A percentile compares a stretch with the other conserved stretches of the same genome.
phyloP scores from a whole-genome alignment of 2,888 invertebrate genomes.

The Beris morrisii region DNA sequence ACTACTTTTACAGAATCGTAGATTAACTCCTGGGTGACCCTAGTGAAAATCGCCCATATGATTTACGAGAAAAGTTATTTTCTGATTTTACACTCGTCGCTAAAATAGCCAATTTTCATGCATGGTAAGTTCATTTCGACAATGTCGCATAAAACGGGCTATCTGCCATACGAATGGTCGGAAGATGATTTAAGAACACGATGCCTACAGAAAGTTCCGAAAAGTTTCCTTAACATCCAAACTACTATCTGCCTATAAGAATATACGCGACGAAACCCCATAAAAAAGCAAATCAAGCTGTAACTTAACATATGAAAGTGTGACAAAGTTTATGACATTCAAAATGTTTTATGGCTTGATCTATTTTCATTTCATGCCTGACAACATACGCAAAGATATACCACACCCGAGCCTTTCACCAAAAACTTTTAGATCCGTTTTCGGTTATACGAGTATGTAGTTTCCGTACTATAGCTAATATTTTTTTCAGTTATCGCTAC shows the following conservation, averaged over 20 bases:
- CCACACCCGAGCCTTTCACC: too few species aligned
- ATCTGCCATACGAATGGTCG: constrained; percentile 18
- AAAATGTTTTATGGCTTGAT: constrained; percentile 34
- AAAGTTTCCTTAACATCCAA: constrained; percentile 4
- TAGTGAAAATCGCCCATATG: not conserved
- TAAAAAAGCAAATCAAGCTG: not conserved
- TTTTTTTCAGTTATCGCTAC: too few species aligned
- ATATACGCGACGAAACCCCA: not conserved
- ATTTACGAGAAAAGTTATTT: constrained; percentile 25
- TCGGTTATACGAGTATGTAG: too few species aligned
- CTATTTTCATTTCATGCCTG: constrained; percentile 16
- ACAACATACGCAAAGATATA: too few species aligned
- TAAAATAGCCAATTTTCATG: constrained; percentile 20
- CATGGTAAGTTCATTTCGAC: constrained; percentile 4
- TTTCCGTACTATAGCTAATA: too few species aligned
- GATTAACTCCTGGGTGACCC: too few species aligned
- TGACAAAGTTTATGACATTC: constrained; percentile 32
- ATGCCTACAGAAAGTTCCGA: not conserved
- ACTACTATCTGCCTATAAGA: not conserved
- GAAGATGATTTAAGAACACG: constrained; percentile 26
- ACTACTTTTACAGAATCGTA: too few species aligned
- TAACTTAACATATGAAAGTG: constrained; percentile 4
- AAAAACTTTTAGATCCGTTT: too few species aligned
- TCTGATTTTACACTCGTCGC: not conserved
- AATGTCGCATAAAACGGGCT: constrained; percentile 15